phyloP scores from a whole-genome alignment of 2,888 invertebrate genomes.

The Operophtera brumata region DNA sequence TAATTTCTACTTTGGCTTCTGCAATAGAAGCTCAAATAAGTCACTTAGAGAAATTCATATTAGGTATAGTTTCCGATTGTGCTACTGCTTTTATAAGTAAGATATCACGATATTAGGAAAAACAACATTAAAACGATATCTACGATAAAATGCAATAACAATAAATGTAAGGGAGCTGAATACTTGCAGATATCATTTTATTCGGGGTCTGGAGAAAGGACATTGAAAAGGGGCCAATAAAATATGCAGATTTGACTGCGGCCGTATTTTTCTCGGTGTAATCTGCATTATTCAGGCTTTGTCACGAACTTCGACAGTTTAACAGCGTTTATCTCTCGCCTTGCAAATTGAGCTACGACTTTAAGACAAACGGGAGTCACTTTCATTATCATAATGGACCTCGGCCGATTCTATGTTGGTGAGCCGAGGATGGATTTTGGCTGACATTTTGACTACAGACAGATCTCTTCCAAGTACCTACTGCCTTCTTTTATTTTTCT shows the following conservation, averaged over 20 bases:
- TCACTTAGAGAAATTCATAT: constrained; percentile 41
- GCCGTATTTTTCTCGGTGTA: constrained; percentile 80
- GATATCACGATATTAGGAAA: background rate
- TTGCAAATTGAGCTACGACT: constrained; percentile 81
- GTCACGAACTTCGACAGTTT: constrained; percentile 81
- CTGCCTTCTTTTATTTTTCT: constrained; percentile 33
- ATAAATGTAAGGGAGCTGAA: constrained; percentile 33
- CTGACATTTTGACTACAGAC: constrained; percentile 53
- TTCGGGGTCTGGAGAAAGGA: constrained; percentile 56
- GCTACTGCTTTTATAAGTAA: background rate
- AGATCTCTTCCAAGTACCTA: constrained; percentile 33
- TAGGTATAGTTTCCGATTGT: constrained; percentile 32
- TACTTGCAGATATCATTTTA: constrained; percentile 50
- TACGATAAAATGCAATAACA: constrained; percentile 9
- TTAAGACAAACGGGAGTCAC: constrained; percentile 80
- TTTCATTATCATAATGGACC: constrained; percentile 80
- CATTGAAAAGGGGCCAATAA: constrained; percentile 75
- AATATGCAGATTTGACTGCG: constrained; percentile 80
- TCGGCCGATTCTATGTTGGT: constrained; percentile 75
- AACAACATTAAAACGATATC: background rate
- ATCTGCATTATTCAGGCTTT: constrained; percentile 81
- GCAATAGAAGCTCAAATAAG: constrained; percentile 49
- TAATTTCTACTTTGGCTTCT: constrained; percentile 55
- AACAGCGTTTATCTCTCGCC: constrained; percentile 81
- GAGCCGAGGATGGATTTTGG: constrained; percentile 64